These are phyloP conservation scores for Ruditapes philippinarum DNA, from an alignment of 1,140 invertebrate species.

Conservation along the genomic window DNA sequence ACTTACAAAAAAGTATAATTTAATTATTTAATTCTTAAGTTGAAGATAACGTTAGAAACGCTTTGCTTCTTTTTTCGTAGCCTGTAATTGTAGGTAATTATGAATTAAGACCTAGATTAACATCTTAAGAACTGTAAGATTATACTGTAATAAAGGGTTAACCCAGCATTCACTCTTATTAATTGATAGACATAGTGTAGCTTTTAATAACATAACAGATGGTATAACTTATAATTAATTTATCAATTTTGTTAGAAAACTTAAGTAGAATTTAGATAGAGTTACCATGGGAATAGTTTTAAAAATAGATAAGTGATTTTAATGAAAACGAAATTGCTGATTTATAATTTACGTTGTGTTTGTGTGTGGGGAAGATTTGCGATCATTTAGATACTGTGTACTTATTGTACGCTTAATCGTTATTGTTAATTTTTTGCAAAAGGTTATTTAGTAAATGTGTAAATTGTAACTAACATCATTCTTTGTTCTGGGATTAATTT, in stretches of 20 bases:
- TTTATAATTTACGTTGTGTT: neutral
- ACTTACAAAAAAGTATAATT: constrained; percentile 26
- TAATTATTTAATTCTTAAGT: constrained; percentile 4
- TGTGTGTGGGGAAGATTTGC: too few species aligned
- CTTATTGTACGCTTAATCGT: too few species aligned
- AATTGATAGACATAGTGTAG: neutral
- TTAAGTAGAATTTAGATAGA: too few species aligned
- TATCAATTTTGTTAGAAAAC: neutral
- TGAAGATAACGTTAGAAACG: constrained; percentile 18
- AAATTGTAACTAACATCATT: too few species aligned
- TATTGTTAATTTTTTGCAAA: too few species aligned
- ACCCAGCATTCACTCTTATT: constrained; percentile 3
- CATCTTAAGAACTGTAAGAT: constrained; percentile 35
- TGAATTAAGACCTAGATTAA: constrained; percentile 30
- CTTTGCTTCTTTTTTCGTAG: constrained; percentile 26
- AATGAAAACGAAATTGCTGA: constrained; percentile 2
- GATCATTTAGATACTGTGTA: too few species aligned
- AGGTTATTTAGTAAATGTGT: too few species aligned
- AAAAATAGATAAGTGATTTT: neutral
- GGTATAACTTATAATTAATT: constrained; percentile 12
- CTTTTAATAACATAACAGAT: constrained; percentile 12
- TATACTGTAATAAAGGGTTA: constrained; percentile 54
- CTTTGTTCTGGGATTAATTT: too few species aligned
- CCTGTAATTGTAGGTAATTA: constrained; percentile 53
- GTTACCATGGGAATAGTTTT: constrained; percentile 1